Conservation (phyloP, 2,113 vertebrate genomes). For the Cyprinodon brontotheroides region DNA sequence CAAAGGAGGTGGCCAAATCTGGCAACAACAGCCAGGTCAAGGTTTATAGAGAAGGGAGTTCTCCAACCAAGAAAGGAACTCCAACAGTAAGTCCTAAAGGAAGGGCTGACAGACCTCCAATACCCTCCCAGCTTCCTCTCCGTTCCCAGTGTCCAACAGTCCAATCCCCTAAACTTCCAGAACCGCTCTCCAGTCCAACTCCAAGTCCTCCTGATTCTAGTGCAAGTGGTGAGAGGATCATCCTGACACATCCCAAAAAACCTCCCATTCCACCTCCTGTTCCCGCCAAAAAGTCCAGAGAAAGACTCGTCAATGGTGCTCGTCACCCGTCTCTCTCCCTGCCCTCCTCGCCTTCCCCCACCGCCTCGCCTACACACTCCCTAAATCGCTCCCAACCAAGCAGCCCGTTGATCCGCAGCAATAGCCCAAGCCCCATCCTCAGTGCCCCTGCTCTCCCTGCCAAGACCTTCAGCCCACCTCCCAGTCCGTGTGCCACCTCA, state of each 20-base stretch:
- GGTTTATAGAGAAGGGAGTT: conserved; percentile 17
- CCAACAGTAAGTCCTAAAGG: conserved; percentile 54
- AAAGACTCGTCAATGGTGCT: conserved; percentile 89
- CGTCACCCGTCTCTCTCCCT: conserved; percentile 75
- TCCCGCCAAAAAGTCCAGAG: conserved; percentile 93
- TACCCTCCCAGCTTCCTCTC: conserved; percentile 70
- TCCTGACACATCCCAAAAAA: conserved; percentile 84
- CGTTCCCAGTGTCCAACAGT: conserved; percentile 33
- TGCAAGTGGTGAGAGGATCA: conserved; percentile 58
- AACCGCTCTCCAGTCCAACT: conserved; percentile 47
- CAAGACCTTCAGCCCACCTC: conserved; percentile 77
- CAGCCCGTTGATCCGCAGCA: conserved; percentile 57
- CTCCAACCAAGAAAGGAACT: conserved; percentile 23
- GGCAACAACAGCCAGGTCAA: conserved; percentile 34
- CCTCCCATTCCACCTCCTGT: conserved; percentile 92
- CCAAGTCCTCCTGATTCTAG: conserved; percentile 67
- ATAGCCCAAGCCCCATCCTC: conserved; percentile 59
- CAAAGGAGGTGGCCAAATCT: conserved; percentile 46
- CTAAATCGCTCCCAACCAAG: conserved; percentile 68
- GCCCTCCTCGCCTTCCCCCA: conserved; percentile 77
- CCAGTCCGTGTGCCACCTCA: conserved; percentile 72
- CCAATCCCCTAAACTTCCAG: conserved; percentile 24
- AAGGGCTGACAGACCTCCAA: conserved; percentile 44
- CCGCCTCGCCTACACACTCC: conserved; percentile 81
- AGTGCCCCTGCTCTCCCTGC: conserved; percentile 79